Conservation (phyloP, 2,797 vertebrate species). For the Schizothorax lantsangensis region DNA sequence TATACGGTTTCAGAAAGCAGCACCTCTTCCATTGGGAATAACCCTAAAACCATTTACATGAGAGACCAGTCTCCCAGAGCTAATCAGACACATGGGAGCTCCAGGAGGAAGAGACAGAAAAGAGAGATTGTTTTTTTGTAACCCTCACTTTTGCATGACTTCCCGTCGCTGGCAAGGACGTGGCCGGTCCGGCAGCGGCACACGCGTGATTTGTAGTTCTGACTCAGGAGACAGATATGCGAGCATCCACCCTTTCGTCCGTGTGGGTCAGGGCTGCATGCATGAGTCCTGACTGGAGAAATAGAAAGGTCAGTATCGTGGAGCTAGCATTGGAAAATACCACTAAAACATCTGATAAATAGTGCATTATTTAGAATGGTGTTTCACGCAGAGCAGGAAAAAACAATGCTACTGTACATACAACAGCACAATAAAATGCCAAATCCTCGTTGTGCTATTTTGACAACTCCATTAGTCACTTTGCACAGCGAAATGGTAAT, state of each 20-base stretch:
- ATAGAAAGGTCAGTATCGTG: conserved; percentile 23
- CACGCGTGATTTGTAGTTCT: conserved; percentile 82
- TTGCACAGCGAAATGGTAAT: background rate
- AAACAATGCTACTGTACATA: background rate
- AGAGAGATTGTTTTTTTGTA: conserved; percentile 5
- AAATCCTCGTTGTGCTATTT: background rate
- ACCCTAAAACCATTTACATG: conserved; percentile 25
- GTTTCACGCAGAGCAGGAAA: background rate
- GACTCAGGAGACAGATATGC: conserved; percentile 87
- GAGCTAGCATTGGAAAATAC: background rate
- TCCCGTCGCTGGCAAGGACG: conserved; percentile 80
- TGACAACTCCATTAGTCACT: background rate
- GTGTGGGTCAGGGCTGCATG: conserved; percentile 78
- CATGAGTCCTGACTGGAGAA: conserved; percentile 81
- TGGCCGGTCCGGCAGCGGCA: conserved; percentile 87
- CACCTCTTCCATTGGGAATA: conserved; percentile 22
- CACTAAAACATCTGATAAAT: background rate
- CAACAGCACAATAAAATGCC: background rate
- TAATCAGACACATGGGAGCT: conserved; percentile 36
- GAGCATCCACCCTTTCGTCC: conserved; percentile 83
- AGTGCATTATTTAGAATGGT: background rate
- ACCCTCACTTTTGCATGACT: conserved; percentile 86
- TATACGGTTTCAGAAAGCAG: conserved; percentile 33
- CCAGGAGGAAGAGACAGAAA: background rate
- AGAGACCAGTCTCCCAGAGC: conserved; percentile 27